phyloP scores from a whole-genome alignment of 1,140 invertebrate species.

The Drosophila sulfurigaster region DNA sequence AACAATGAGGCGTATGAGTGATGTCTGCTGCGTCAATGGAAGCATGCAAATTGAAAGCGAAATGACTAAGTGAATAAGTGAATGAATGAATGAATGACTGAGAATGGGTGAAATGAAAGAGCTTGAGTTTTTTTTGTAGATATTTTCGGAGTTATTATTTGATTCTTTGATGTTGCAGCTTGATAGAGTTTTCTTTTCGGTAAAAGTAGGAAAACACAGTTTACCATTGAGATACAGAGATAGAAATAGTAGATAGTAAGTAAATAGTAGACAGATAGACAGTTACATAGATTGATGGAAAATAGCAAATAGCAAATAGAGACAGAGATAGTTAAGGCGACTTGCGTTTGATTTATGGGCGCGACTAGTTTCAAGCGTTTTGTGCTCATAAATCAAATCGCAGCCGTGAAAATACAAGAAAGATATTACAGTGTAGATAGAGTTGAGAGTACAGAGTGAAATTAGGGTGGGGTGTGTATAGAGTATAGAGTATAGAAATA shows the following conservation, averaged over 20 bases:
- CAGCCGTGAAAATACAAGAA: conserved; percentile 53
- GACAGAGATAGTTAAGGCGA: conserved; percentile 48
- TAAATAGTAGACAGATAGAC: conserved; percentile 22
- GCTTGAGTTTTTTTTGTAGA: conserved; percentile 35
- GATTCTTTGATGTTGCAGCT: conserved; percentile 84
- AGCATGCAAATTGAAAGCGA: conserved; percentile 63
- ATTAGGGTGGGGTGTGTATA: background rate
- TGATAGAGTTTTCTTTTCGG: conserved; percentile 71
- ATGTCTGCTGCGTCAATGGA: conserved; percentile 48
- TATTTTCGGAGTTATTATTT: conserved; percentile 83
- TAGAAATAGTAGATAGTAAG: conserved; percentile 26
- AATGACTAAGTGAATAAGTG: conserved; percentile 29
- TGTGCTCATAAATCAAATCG: conserved; percentile 72
- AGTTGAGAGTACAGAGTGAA: conserved; percentile 15
- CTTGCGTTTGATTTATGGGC: conserved; percentile 72
- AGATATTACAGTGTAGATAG: conserved; percentile 31
- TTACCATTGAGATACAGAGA: conserved; percentile 51
- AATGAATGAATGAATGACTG: conserved; percentile 12
- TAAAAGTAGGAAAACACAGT: conserved; percentile 67
- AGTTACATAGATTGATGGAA: conserved; percentile 35
- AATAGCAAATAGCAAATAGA: conserved; percentile 19
- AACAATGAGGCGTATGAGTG: conserved; percentile 77
- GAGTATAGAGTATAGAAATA: conserved; percentile 18
- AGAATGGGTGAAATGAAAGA: conserved; percentile 53
- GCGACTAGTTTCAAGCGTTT: conserved; percentile 78